Conservation (phyloP, 2,113 vertebrate genomes). For the Peromyscus californicus region DNA sequence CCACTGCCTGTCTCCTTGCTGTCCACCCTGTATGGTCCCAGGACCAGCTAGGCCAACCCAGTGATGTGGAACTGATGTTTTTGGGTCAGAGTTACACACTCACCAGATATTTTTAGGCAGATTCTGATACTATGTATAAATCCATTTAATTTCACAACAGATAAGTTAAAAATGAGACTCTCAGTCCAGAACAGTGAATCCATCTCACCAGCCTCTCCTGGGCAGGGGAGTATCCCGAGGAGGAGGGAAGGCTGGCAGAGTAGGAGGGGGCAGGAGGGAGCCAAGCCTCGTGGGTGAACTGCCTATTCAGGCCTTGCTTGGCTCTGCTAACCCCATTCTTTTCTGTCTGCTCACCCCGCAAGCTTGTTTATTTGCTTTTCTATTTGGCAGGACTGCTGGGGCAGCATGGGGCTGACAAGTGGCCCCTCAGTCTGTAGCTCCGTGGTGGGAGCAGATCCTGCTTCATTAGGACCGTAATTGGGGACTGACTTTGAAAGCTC, state of each 20-base stretch:
- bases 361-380: slow-evolving; percentile 39
- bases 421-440: slow-evolving; percentile 52
- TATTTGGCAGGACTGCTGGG: slow-evolving; percentile 29
- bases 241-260: neutral
- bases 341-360: neutral
- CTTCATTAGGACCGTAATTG: slow-evolving; percentile 80
- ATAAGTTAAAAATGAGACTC: slow-evolving; percentile 44
- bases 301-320: neutral
- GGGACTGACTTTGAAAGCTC: slow-evolving; percentile 69
- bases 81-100: neutral
- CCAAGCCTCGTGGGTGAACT: neutral
- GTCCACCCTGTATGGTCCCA: neutral
- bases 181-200: neutral
- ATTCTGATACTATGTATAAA: slow-evolving; percentile 6
- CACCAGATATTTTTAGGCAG: neutral
- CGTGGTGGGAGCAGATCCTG: slow-evolving; percentile 30
- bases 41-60: neutral
- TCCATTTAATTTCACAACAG: slow-evolving; percentile 44
- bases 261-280: neutral
- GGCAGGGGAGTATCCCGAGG: neutral
- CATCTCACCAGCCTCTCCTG: neutral
- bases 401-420: slow-evolving; percentile 72
- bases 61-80: neutral
- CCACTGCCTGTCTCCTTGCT: neutral
- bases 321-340: neutral